Base-by-base conservation (phyloP, 2,888 invertebrate species). In the Hanleya hanleyi region DNA sequence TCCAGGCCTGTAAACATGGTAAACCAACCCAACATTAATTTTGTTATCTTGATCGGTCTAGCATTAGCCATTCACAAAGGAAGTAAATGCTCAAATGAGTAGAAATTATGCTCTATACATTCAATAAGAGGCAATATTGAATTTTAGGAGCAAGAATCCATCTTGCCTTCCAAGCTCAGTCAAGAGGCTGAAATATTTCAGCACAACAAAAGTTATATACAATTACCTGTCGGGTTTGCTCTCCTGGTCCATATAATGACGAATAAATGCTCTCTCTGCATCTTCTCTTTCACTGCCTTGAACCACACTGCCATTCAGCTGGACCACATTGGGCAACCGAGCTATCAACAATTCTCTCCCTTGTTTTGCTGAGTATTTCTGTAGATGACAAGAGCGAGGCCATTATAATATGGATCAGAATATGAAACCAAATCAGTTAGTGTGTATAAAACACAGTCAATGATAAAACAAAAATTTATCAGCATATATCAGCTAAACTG, bases 231-330 rank as follows among this genome's bases (percentile, higher is more conserved):
- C 93, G 12, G 90, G 95, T 72, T 84, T 84, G 0, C 82, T 73
- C 12, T 83, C 82, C 85, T 95, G 94, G 88, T 96, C 95, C 95
- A 96, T 80, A 90, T 96, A 97, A 89, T 96, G 94, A 74, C 98
- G 93, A 83, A 98, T 96, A 91, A 97, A 98, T 78, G 97, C 96
- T 75, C 97, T 92, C 90, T 98, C 98, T 18, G 97, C 96, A 87
- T 96, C 95, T 90, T 97, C 97, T 73, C 97, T 93, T 89, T 98
- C 98, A 82, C 95, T 95, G 0, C 92, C 93, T 41, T 94, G 94
- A 81, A 98, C 96, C 26, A 95, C 96, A 71, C 97, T 97, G 0
- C 97, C 97, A 91, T 98, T 98, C 51, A 98, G 92, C 69, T 95
- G 95, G 79, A 94, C 93, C 62, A 97, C 94, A 89, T 94, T 95